phyloP scores from a whole-genome alignment of 1,140 invertebrate genomes.

The Danaus plexippus region DNA sequence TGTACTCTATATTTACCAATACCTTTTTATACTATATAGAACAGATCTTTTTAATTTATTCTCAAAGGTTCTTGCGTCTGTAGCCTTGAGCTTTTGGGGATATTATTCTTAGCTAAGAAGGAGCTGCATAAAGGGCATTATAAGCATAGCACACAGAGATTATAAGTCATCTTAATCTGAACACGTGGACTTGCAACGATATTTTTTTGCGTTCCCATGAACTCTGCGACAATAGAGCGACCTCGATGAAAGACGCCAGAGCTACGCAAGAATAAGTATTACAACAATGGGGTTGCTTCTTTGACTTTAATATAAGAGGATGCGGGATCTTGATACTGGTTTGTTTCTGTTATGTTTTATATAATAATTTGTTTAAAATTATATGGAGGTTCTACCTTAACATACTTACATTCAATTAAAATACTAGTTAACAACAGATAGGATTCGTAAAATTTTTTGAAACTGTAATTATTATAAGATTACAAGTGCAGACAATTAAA shows the following conservation, averaged over 20 bases:
- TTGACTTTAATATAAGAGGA: constrained; percentile 52
- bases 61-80: no score
- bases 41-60: no score
- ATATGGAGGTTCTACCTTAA: neutral
- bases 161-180: constrained; percentile 54
- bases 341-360: constrained; percentile 2
- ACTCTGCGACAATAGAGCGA: constrained; percentile 64
- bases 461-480: no score
- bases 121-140: no score
- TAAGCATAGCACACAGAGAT: constrained; percentile 41
- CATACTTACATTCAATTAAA: no score
- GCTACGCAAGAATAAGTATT: constrained; percentile 70
- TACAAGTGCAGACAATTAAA: no score
- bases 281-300: constrained; percentile 68
- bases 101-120: no score
- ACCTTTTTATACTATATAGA: no score
- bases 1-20: no score
- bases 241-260: constrained; percentile 63
- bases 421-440: no score
- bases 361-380: neutral
- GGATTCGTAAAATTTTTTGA: no score
- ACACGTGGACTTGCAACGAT: constrained; percentile 63
- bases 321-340: constrained; percentile 35
- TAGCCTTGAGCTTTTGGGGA: no score
- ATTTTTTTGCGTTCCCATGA: constrained; percentile 70